Evolutionary conservation across 1,140 invertebrate genomes (phyloP).

Genomic region (Panagrolaimus sp.): DNA sequence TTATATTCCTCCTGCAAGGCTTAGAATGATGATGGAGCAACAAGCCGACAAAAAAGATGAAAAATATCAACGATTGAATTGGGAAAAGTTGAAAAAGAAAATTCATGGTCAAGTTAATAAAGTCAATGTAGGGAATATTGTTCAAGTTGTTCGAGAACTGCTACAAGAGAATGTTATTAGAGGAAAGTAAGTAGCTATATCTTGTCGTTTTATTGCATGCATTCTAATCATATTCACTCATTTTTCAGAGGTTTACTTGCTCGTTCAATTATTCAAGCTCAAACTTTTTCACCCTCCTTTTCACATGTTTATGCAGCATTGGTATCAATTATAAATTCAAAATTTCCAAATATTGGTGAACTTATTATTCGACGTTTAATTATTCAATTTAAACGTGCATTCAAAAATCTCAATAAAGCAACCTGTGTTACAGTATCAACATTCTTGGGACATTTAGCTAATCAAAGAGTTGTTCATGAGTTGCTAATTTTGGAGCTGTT

Average conservation of each 20-base stretch:
- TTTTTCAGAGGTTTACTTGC: slow-evolving; percentile 52
- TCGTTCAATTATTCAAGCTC: slow-evolving; percentile 88
- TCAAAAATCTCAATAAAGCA: slow-evolving; percentile 77
- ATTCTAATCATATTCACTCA: slow-evolving; percentile 18
- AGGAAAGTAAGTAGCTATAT: slow-evolving; percentile 69
- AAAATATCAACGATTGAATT: slow-evolving; percentile 88
- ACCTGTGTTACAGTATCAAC: slow-evolving; percentile 80
- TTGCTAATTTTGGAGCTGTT: slow-evolving; percentile 89
- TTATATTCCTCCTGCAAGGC: slow-evolving; percentile 93
- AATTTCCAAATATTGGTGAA: slow-evolving; percentile 95
- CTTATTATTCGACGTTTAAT: slow-evolving; percentile 81
- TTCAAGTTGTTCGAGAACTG: slow-evolving; percentile 80
- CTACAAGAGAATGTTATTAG: slow-evolving; percentile 90
- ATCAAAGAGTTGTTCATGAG: slow-evolving; percentile 89
- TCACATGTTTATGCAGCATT: slow-evolving; percentile 93
- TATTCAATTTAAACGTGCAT: slow-evolving; percentile 76
- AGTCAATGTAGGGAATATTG: slow-evolving; percentile 90
- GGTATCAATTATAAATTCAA: slow-evolving; percentile 87
- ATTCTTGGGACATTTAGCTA: slow-evolving; percentile 93
- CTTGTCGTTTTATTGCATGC: slow-evolving; percentile 68
- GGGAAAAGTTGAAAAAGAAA: slow-evolving; percentile 98
- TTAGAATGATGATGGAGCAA: slow-evolving; percentile 80
- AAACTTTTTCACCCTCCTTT: slow-evolving; percentile 90
- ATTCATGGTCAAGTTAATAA: slow-evolving; percentile 97
- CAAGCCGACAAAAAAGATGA: slow-evolving; percentile 85